These are phyloP conservation scores for Hypotaenidia philippensis DNA, from an alignment of 2,797 vertebrate species.

Conservation along the genomic window DNA sequence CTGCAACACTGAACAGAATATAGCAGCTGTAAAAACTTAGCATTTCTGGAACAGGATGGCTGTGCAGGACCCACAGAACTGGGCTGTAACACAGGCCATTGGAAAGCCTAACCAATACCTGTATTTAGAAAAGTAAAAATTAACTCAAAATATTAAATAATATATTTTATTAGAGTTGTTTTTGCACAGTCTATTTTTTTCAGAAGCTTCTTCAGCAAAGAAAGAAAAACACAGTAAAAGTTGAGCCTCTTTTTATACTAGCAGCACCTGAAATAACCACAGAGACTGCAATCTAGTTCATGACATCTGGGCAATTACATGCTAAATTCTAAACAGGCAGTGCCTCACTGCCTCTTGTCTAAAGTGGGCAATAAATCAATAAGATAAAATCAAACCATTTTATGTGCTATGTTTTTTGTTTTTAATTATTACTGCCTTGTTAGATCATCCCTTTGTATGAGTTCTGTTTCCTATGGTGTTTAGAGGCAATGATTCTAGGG, in stretches of 20 bases:
- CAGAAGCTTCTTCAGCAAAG: background rate
- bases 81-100: background rate
- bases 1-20: background rate
- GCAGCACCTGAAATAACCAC: constrained; percentile 30
- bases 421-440: background rate
- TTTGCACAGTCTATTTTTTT: background rate
- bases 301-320: constrained; percentile 2
- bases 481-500: background rate
- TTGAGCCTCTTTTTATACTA: background rate
- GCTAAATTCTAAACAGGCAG: background rate
- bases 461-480: background rate
- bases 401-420: background rate
- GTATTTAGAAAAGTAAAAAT: background rate
- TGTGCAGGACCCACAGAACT: background rate
- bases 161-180: background rate
- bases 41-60: background rate
- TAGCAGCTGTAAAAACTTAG: background rate
- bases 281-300: background rate
- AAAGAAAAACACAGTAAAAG: background rate
- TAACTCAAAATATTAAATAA: background rate
- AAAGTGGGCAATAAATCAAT: background rate
- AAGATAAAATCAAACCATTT: constrained; percentile 8
- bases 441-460: background rate
- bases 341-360: constrained; percentile 1
- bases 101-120: background rate